phyloP scores from a whole-genome alignment of 2,113 vertebrate species.

The Epinephelus moara region DNA sequence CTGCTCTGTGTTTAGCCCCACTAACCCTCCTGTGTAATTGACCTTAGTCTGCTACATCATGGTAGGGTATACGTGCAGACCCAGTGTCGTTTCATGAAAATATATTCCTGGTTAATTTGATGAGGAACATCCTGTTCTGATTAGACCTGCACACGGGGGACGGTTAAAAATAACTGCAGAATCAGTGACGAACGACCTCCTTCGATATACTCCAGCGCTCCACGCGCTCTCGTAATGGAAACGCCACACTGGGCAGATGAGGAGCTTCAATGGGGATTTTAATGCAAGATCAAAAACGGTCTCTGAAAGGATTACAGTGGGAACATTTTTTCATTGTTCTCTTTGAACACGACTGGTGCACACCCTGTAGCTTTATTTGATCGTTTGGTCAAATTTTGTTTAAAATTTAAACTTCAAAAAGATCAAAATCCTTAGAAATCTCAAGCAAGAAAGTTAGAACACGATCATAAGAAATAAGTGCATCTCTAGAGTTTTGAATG shows the following conservation, averaged over 20 bases:
- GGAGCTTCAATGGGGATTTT: conserved; percentile 13
- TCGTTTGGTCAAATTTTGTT: background rate
- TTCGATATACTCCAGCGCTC: conserved; percentile 59
- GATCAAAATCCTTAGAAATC: background rate
- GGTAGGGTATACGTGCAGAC: conserved; percentile 42
- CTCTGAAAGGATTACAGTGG: background rate
- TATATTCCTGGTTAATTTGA: conserved; percentile 77
- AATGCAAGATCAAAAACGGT: conserved; percentile 21
- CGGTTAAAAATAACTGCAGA: conserved; percentile 80
- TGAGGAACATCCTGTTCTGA: conserved; percentile 81
- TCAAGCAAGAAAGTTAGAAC: background rate
- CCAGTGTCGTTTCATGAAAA: conserved; percentile 60
- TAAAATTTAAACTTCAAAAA: background rate
- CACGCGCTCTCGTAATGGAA: conserved; percentile 18
- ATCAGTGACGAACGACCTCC: conserved; percentile 80
- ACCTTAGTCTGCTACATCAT: conserved; percentile 40
- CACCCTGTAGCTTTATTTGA: background rate
- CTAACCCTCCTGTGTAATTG: conserved; percentile 42
- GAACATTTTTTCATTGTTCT: background rate
- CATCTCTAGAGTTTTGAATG: background rate
- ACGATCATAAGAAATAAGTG: background rate
- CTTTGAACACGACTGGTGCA: background rate
- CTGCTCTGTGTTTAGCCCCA: conserved; percentile 24
- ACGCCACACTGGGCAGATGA: conserved; percentile 31
- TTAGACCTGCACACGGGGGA: conserved; percentile 76